These are phyloP conservation scores for Nezara viridula DNA, from an alignment of 2,888 invertebrate genomes.

Conservation along the genomic window DNA sequence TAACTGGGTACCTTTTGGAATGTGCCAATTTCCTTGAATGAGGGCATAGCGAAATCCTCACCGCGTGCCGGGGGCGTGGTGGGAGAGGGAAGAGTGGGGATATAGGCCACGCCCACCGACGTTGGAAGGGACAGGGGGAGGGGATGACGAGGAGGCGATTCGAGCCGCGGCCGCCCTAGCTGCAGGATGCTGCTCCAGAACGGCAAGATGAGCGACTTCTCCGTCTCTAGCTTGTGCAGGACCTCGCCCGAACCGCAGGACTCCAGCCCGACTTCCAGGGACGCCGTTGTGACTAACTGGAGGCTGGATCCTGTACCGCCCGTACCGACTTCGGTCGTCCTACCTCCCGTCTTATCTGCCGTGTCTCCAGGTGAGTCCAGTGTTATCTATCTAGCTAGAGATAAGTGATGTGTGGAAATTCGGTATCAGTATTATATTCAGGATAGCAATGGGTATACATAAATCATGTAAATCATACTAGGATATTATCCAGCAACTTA, in stretches of 20 bases:
- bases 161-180: slow-evolving; percentile 40
- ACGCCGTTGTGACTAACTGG: slow-evolving; percentile 67
- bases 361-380: slow-evolving; percentile 62
- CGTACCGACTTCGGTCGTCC: slow-evolving; percentile 66
- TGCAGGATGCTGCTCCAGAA: slow-evolving; percentile 53
- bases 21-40: slow-evolving; percentile 36
- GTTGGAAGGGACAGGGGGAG: slow-evolving; percentile 17
- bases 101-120: neutral
- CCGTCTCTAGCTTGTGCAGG: slow-evolving; percentile 66
- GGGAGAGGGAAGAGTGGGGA: neutral
- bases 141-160: neutral
- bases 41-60: neutral
- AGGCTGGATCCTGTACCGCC: slow-evolving; percentile 67
- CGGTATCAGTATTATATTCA: neutral
- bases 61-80: neutral
- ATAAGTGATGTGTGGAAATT: neutral
- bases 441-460: neutral
- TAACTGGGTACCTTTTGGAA: neutral
- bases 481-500: too few relatives aligned
- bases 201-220: slow-evolving; percentile 65
- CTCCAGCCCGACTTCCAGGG: slow-evolving; percentile 65
- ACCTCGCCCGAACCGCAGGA: slow-evolving; percentile 64
- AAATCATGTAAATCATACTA: too few relatives aligned
- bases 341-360: slow-evolving; percentile 61
- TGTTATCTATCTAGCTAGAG: slow-evolving; percentile 27